Evolutionary conservation across 2,888 invertebrate genomes (phyloP).

Genomic region (Minunthozetes semirufus): DNA sequence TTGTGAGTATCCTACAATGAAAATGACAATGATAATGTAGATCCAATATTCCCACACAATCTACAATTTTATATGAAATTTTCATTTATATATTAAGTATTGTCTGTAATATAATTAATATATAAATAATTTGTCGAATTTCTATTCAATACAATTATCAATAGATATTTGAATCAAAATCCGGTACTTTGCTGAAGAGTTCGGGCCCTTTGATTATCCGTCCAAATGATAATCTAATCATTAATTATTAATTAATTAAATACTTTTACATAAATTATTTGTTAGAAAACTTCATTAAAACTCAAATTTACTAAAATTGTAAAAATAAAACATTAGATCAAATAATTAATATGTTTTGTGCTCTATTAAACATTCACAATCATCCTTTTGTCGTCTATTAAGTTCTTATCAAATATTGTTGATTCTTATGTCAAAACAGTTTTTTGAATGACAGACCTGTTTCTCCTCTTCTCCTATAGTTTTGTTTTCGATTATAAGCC

Average conservation of each 20-base stretch:
- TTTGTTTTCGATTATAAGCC: too few species aligned
- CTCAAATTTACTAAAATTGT: neutral
- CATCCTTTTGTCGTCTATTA: too few species aligned
- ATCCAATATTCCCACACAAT: neutral
- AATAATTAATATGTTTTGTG: too few species aligned
- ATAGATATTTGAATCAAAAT: too few species aligned
- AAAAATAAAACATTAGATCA: neutral
- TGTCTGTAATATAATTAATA: neutral
- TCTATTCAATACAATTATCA: too few species aligned
- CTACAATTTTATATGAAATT: neutral
- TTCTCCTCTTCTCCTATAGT: too few species aligned
- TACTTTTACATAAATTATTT: neutral
- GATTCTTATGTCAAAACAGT: too few species aligned
- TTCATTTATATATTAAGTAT: neutral
- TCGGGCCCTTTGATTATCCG: conserved; percentile 10
- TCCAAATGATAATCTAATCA: neutral
- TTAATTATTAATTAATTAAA: neutral
- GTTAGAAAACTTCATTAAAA: neutral
- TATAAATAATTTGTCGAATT: too few species aligned
- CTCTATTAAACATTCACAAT: too few species aligned
- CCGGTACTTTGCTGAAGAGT: neutral
- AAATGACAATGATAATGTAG: neutral
- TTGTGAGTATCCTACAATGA: too few species aligned
- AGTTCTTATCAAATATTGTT: too few species aligned
- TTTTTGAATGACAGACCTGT: too few species aligned